Evolutionary conservation across 1,140 invertebrate genomes (phyloP), one percentile per base, ranked within the genome.

Genomic region (Nephila pilipes): DNA sequence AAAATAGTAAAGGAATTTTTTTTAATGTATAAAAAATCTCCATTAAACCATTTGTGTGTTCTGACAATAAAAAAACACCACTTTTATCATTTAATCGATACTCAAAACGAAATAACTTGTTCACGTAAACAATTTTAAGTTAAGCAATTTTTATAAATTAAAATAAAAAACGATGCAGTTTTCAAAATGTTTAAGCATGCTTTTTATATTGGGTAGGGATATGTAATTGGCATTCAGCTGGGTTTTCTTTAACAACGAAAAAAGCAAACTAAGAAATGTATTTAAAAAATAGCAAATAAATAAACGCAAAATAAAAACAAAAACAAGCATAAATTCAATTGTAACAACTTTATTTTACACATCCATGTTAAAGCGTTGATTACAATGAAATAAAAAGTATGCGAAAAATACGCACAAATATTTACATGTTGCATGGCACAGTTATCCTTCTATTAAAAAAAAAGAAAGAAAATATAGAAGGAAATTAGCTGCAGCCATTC

Each of bases 261-360:
- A n/a, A 81, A 22, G 79, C 79, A 81, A 54, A 54, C 32, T 80
- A 81, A 81, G 10, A 81, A 38, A 80, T 80, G 36, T 55, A 55
- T n/a, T 4, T 3, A 16, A 83, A 55, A 55, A 29, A 54, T 83
- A 83, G 54, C 54, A 83, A 83, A 83, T n/a, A 10, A 54, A 81
- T 83, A 83, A 83, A 83, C 80, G 38, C 29, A 46, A 54, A 60
- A 83, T 25, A 91, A 46, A 46, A 46, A 46, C 38, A 46, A 46
- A 90, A 36, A 81, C 75, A 91, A 79, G 38, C 89, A 46, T 81
- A 29, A 10, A 38, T 91, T 58, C 12, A 38, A 81, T 60, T 89
- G 87, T 58, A 91, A 91, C 79, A 91, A 83, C 54, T 91, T 91
- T 91, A 91, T 91, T 91, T 60, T 83, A 83, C 69, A 90, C n/a